Base-by-base conservation (phyloP, 2,888 invertebrate species). In the Sphaerophoria taeniata region DNA sequence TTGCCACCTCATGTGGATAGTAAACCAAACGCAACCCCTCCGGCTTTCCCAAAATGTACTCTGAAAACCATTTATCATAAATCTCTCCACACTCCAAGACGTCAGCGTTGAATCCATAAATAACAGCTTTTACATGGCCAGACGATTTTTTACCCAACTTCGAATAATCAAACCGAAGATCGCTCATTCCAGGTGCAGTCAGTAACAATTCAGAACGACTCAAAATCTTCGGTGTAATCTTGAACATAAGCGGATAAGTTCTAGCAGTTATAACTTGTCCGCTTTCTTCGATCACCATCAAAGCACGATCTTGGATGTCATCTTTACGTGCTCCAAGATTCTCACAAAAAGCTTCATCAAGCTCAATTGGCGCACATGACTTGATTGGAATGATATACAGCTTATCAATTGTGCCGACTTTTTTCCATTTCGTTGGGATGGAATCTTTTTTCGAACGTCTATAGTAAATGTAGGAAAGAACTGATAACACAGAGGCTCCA, bases 61-160 rank as follows among this genome's bases (percentile, higher is more conserved):
- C 93, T 0, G 95, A 94, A 88, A 97, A 93, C 97, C 97, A 97
- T 71, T 94, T 93, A 16, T 95, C 94, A 12, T 94, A 94, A 86
- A 94, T 94, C 80, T 94, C 94, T 0, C 97, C 97, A 89, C 97
- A 97, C 89, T 96, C 95, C 88, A 94, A 93, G 0, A 95, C 95
- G 0, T 93, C 92, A 0, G 96, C 93, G 0, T 92, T 0, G 92
- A 89, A 0, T 92, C 93, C 93, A 94, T 94, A 95, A 0, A 95
- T 93, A 0, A 92, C 89, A 0, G 94, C 94, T 4, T 90, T 92
- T 87, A 91, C 87, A 78, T 89, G 88, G 51, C 85, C 83, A 88
- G 47, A 84, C 87, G 0, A 84, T 9, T 89, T 88, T 3, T 88
- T 88, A 3, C 89, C 88, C 88, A 36, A 87, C 93, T 87, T 11